Evolutionary conservation across 1,140 invertebrate genomes (phyloP), one percentile per base, ranked within the genome.

Genomic region (Drosophila guanche): DNA sequence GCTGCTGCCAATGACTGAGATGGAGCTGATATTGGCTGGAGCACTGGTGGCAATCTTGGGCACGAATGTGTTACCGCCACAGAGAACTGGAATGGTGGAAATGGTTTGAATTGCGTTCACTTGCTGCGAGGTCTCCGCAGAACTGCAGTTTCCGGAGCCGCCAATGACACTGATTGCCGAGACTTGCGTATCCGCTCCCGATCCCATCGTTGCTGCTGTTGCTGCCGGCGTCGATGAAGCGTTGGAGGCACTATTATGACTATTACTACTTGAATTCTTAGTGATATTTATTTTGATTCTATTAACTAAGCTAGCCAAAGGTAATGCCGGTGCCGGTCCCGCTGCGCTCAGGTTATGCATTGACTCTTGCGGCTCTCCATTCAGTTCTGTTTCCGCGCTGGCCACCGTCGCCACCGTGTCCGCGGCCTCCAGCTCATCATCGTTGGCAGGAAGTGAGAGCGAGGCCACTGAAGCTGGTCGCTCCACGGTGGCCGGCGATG

Each of bases 241-340:
- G 66, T 48, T 77, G 73, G 86, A 79, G 76, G 83, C 81, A 81
- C 78, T 89, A 86, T 84, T 90, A 86, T 81, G 80, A 90, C 77
- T 91, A 90, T 90, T 90, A 90, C 79, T 77, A 92, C 92, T 67
- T 92, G 94, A 84, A 14, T 94, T 92, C 90, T 96, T 95, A 63
- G 94, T 94, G 69, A 96, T 96, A 92, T 96, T 97, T 86, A 97
- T 96, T 80, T 96, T 95, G 63, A 97, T 97, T 80, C 94, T 94
- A 58, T 93, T 93, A 61, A 92, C 80, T 90, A 90, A 81, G 81
- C 79, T 90, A 40, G 92, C 92, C 27, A 93, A 88, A 25, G 93
- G 91, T 40, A 93, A 81, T 2, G 93, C 70, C 7, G 93, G 91
- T 27, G 93, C 89, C 12, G 92, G 89, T 6, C 93, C 91, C 3